Evolutionary conservation across 2,113 vertebrate species (phyloP).

Genomic region (Prionailurus bengalensis): DNA sequence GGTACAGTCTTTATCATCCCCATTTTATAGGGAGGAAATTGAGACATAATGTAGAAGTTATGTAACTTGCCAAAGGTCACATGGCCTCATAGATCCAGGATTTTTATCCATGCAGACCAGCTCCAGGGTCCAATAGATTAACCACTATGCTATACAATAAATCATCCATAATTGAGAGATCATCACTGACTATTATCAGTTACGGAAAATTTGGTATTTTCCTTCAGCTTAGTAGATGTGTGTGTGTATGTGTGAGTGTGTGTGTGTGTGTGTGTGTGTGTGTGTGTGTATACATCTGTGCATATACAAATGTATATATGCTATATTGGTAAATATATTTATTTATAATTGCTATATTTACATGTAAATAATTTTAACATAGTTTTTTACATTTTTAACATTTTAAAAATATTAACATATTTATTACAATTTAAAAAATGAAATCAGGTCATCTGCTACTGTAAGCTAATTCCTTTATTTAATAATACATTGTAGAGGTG

Average conservation of each 20-base stretch:
- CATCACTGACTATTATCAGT: neutral
- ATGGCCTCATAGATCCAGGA: neutral
- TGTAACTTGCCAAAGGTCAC: neutral
- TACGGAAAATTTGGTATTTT: constrained; percentile 10
- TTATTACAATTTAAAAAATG: constrained; percentile 37
- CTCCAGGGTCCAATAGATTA: neutral
- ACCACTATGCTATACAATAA: neutral
- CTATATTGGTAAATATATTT: neutral
- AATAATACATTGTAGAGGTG: neutral
- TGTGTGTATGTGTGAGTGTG: neutral
- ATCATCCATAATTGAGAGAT: neutral
- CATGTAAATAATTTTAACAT: neutral
- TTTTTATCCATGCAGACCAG: neutral
- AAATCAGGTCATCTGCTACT: neutral
- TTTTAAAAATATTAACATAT: neutral
- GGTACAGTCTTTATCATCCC: neutral
- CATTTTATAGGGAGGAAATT: neutral
- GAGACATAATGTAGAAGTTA: neutral
- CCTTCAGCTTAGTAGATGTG: neutral
- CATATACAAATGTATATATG: neutral
- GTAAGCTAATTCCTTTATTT: constrained; percentile 2
- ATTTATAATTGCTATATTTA: neutral
- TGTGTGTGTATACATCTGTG: neutral
- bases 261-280: too few relatives aligned
- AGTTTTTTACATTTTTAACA: neutral